A percentile compares a stretch with the other conserved stretches of the same genome.
phyloP scores from a whole-genome alignment of 1,140 invertebrate species.

The Paraescarpia echinospica region DNA sequence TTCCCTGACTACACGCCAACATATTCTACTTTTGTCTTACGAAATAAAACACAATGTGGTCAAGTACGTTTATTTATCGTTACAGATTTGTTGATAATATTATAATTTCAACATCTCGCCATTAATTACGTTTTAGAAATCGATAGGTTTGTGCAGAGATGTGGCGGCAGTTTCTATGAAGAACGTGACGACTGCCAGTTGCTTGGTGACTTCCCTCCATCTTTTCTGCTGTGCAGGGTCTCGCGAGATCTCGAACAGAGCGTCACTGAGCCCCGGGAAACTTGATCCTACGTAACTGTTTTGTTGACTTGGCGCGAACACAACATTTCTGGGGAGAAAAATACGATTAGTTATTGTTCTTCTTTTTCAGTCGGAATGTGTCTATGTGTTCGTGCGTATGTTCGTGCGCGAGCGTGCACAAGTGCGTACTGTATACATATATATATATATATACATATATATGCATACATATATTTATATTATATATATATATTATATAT shows the following conservation, averaged over 20 bases:
- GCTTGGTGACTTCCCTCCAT: not conserved
- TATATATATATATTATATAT: too few species aligned
- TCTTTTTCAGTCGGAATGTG: too few species aligned
- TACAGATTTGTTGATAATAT: not conserved
- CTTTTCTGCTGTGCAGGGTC: not conserved
- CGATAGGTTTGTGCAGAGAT: slow-evolving; percentile 13
- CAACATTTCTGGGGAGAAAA: slow-evolving; percentile 49
- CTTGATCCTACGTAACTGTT: slow-evolving; percentile 56
- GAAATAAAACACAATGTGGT: not conserved
- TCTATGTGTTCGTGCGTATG: too few species aligned
- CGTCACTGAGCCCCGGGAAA: slow-evolving; percentile 58
- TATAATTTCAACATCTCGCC: not conserved
- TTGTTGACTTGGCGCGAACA: slow-evolving; percentile 54
- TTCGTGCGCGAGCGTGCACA: too few species aligned
- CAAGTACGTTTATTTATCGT: not conserved
- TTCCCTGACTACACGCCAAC: not conserved
- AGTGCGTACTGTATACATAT: too few species aligned
- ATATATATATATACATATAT: too few species aligned
- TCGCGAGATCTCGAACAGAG: slow-evolving; percentile 42
- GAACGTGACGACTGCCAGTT: slow-evolving; percentile 12
- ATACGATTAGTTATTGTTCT: not conserved
- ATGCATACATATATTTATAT: too few species aligned
- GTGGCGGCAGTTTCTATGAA: slow-evolving; percentile 17
- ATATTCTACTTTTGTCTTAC: not conserved
- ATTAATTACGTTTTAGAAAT: not conserved